Evolutionary conservation across 2,113 vertebrate species (phyloP), one percentile per base, ranked within the genome.

Genomic region (Glaucomys volans): DNA sequence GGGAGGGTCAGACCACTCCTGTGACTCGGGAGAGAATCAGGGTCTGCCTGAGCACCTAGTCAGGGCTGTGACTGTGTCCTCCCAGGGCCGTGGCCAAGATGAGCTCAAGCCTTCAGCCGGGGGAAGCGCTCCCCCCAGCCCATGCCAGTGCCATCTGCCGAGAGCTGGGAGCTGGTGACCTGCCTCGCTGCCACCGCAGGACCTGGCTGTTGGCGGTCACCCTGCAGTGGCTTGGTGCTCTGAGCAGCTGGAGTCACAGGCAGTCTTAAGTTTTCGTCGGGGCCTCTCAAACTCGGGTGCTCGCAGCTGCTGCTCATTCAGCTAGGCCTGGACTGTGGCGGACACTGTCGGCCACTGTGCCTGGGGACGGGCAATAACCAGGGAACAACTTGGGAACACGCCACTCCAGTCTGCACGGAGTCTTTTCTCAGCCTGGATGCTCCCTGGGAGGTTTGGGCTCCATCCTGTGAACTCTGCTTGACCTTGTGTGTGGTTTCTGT

Each of bases 201-300:
- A 0, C 0, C 8, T 26, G 59, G 26, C 52, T 22, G 2, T 9
- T 30, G 5, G 79, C 2, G 8, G 40, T 50, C 35, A 20, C 59
- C 59, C 59, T 62, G 59, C 24, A 62, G 26, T 62, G 20, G 64
- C 66, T 13, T 59, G 24, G 35, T n/a, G 32, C 66, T 8, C 22
- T 4, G 5, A 75, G 18, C 62, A 66, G 79, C 20, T 47, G 66
- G 71, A 57, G 37, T 95, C 57, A 9, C 5, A 6, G 3, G 64
- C n/a, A 26, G 84, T n/a, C 76, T 44, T 30, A 47, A 69, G 24
- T 72, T n/a, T n/a, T 50, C 0, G 12, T 59, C 74, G 50, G 67
- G 52, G 14, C n/a, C 75, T 52, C 17, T 24, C 28, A 54, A 81
- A 18, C 52, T 47, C 67, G 62, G 32, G 64, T 30, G 80, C 71